Evolutionary conservation across 2,888 invertebrate genomes (phyloP), one percentile per base, ranked within the genome.

Genomic region (Agelastica alni): DNA sequence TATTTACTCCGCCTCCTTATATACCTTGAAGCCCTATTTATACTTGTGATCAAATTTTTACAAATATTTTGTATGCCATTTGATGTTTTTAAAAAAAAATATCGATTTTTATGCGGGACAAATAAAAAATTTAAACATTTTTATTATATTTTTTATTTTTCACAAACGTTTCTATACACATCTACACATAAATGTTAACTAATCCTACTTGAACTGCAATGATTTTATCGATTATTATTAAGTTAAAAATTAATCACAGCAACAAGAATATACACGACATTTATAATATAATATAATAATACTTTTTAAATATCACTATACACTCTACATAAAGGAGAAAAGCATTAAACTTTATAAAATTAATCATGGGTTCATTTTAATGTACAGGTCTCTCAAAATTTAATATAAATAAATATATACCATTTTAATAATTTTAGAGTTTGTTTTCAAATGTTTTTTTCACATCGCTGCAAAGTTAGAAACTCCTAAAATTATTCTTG

Each of bases 221-320:
- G 63, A 69, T 64, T 67, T 64, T 68, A 61, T 65, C 61, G 66
- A 60, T 62, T 61, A 61, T 44, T 60, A 61, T 66, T 70, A 69
- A 62, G 60, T 66, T 70, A 69, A 68, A 72, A 73, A 73, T 70
- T 73, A 77, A 77, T 77, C 77, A 77, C 77, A 77, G 77, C 76
- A 77, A 77, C 75, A 75, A 75, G 75, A 74, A 76, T 74, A 73
- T 75, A 71, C 72, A 74, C 73, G 71, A 76, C 74, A 75, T 68
- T 67, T 62, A 68, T 60, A 59, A 48, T 51, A 42, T n/a, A n/a
- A n/a, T n/a, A n/a, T n/a, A 36, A 32, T 60, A 66, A 62, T 66
- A 66, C 62, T 66, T 64, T 39, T 60, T 62, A 54, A 56, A 61
- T 69, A 68, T 67, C 63, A 64, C 64, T 67, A 67, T 66, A 65